Evolutionary conservation across 2,797 vertebrate genomes (phyloP), one percentile per base, ranked within the genome.

Genomic region (Leptoclinus maculatus): DNA sequence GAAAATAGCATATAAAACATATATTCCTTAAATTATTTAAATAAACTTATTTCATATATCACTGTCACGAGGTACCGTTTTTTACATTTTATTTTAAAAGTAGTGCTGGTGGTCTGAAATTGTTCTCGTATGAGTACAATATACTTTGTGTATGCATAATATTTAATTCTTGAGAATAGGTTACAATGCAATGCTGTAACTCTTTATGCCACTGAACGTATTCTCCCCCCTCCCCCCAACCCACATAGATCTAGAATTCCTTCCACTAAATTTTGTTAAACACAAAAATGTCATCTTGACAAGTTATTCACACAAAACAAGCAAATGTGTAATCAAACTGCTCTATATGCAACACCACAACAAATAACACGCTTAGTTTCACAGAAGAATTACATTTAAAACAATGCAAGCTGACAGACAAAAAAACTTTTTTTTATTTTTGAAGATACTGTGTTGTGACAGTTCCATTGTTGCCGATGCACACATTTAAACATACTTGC

Each of bases 1-100:
- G 91, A 96, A 96, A 96, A 96, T 96, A 96, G 94, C 92, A 94
- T 96, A 96, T 95, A 96, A 96, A 96, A 96, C 95, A 95, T 96
- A 96, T 95, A 95, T 94, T 96, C 93, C 94, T 95, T 95, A 95
- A 95, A 96, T 95, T 93, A 95, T 96, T 95, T 96, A 95, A 96
- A 96, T 96, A 96, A 95, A 95, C 91, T 88, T 94, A 94, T 94
- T 95, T 94, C 87, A 94, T 95, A 95, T 95, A 94, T 95, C 94
- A 95, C 92, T 93, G 94, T 94, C 93, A 94, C 91, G 94, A 96
- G 95, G 94, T 96, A 94, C 95, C 91, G 74, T 91, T 91, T 90
- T 94, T 93, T 92, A 93, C 91, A 93, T 94, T 94, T 94, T 94
- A 88, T 94, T 94, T 94, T 93, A 92, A 95, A 95, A 95, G 94